Evolutionary conservation across 92 coral and sea anemone species (phyloP), one percentile per base, ranked within the genome.

Genomic region (Zoanthus gigantus): DNA sequence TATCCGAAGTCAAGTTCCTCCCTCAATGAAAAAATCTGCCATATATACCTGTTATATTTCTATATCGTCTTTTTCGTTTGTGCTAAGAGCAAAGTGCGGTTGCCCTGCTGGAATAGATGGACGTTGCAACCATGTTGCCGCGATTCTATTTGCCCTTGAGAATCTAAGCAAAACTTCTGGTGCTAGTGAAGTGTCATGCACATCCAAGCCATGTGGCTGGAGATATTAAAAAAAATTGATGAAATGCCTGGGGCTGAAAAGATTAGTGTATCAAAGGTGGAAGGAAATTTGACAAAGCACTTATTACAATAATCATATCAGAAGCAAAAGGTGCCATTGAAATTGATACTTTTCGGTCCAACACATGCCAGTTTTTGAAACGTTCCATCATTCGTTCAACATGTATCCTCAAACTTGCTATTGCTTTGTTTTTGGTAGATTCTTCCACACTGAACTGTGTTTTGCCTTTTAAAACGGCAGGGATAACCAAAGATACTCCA

Each of bases 251-350:
- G 23, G 23, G 23, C 23, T 23, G 23, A 23, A 23, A 23, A 23
- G 23, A 23, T 23, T 23, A 74, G 12, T 44, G 9, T 23, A 84
- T 50, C 47, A 69, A 14, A 10, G 88, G 77, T 28, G 88, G 77
- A 67, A 54, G 67, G 48, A 72, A 72, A 74, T 84, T 84, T 71
- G 88, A 84, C 7, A 84, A 34, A 14, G 88, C 88, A 84, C 88
- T 68, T 23, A 71, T 72, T 7, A 72, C 82, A 71, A 84, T 78
- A 37, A 76, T 72, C 8, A 89, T 76, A 80, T 78, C 89, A 47
- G 91, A 90, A 7, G 93, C 93, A 87, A 71, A 75, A 1, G 91
- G 88, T 32, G 87, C 87, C 88, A 88, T 67, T n/a, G 88, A 45
- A 44, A 88, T 80, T 48, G 91, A 88, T 29, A 88, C 32, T 69